A percentile compares a stretch with the other conserved stretches of the same genome.
These are phyloP conservation scores for Agriotes lineatus DNA, from an alignment of 2,888 invertebrate genomes.

Conservation along the genomic window DNA sequence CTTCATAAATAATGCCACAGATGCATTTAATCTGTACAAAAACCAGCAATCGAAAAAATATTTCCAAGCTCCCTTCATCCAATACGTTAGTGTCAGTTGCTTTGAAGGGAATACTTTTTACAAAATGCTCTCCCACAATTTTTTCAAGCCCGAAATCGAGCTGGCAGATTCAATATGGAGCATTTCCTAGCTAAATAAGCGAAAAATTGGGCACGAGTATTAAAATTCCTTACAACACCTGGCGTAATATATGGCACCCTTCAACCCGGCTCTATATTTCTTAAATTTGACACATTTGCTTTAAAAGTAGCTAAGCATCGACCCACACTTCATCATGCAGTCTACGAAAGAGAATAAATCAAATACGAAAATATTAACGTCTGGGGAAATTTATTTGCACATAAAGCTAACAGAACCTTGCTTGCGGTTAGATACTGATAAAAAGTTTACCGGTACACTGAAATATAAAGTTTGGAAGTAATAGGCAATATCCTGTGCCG, in stretches of 20 bases:
- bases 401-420: constrained; percentile 38
- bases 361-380: constrained; percentile 41
- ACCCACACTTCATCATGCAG: constrained; percentile 38
- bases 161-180: too few species aligned
- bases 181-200: not conserved
- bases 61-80: too few species aligned
- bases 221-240: constrained; percentile 21
- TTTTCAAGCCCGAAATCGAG: not conserved
- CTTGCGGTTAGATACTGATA: constrained; percentile 34
- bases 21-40: too few species aligned
- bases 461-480: constrained; percentile 26
- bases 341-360: constrained; percentile 38
- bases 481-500: constrained; percentile 21
- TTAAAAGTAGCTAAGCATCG: constrained; percentile 39
- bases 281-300: constrained; percentile 36
- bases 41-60: too few species aligned
- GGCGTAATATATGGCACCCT: constrained; percentile 15
- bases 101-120: too few species aligned
- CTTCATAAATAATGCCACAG: too few species aligned
- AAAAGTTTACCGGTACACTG: constrained; percentile 26
- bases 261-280: constrained; percentile 17
- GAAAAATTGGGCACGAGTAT: constrained; percentile 7
- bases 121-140: too few species aligned
- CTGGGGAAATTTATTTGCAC: constrained; percentile 41
- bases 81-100: too few species aligned